Evolutionary conservation across 2,888 invertebrate species (phyloP), one percentile per base, ranked within the genome.

Genomic region (Cantharis nigra): DNA sequence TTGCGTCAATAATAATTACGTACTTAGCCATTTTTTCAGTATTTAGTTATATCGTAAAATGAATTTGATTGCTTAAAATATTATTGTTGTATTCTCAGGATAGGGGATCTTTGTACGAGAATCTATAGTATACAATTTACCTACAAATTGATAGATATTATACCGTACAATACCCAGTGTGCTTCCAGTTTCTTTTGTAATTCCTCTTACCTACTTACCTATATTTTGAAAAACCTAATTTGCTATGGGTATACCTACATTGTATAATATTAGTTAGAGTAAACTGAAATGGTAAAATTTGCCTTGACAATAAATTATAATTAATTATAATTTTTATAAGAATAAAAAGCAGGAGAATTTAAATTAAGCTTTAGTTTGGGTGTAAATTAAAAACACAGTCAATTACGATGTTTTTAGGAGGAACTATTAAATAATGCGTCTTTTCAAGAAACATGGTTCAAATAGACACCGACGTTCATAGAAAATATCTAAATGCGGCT

Each of bases 401-500:
- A 79, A 81, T 81, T 81, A 79, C 76, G 77, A 77, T 70, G 72
- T 76, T 77, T n/a, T 75, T 65, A 77, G 69, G 72, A 70, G 62
- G 74, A 67, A 70, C 73, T 74, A 82, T 82, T 83, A 20, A 67
- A 67, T 67, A 23, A 84, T 84, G 83, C 83, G 84, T 84, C 82
- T 82, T 82, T 81, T 81, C 81, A 83, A 83, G 84, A 83, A 86
- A 84, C 81, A 83, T 83, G 82, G 81, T 83, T 84, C 84, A 83
- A 87, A 87, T 87, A 87, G 86, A 86, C 85, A 86, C 85, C 84
- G 84, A 84, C 86, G 85, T 86, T 85, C 87, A 86, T 86, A 84
- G 83, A 83, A 85, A 86, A 88, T 87, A 88, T 87, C 87, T 86
- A 88, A 88, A 88, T 88, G 85, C 85, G 85, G 87, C 84, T 88